Conservation (phyloP, 2,888 invertebrate species). For the Miltochrista miniata region DNA sequence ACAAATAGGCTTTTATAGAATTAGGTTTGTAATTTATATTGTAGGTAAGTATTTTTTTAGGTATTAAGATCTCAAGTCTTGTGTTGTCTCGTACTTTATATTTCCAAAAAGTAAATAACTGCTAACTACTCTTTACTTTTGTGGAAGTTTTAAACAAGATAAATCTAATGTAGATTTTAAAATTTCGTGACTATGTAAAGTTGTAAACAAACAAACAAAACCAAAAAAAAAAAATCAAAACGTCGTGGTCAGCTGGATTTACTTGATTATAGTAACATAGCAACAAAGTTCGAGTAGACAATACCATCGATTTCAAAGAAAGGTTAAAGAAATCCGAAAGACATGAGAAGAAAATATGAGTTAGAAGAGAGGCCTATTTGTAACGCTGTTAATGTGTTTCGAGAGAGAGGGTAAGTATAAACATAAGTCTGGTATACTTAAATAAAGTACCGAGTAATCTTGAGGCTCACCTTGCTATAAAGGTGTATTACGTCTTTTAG, state of each 20-base stretch:
- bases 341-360: constrained; percentile 50
- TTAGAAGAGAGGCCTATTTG: constrained; percentile 63
- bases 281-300: not conserved
- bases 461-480: too few species aligned
- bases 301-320: not conserved
- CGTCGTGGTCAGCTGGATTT: constrained; percentile 40
- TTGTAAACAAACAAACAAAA: too few species aligned
- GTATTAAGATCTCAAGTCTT: too few species aligned
- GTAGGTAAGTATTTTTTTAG: not conserved
- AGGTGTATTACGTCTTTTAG: too few species aligned
- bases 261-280: constrained; percentile 7
- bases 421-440: not conserved
- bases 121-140: too few species aligned
- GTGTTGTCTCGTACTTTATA: too few species aligned
- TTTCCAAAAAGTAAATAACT: too few species aligned
- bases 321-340: constrained; percentile 9
- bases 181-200: too few species aligned
- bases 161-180: too few species aligned
- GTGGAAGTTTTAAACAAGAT: too few species aligned
- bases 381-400: constrained; percentile 68
- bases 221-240: not conserved
- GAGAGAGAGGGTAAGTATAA: constrained; percentile 67
- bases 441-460: too few species aligned
- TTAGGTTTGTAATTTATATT: not conserved
- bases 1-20: not conserved